Base-by-base conservation (phyloP, 2,888 invertebrate genomes). In the Calameuta pallipes region DNA sequence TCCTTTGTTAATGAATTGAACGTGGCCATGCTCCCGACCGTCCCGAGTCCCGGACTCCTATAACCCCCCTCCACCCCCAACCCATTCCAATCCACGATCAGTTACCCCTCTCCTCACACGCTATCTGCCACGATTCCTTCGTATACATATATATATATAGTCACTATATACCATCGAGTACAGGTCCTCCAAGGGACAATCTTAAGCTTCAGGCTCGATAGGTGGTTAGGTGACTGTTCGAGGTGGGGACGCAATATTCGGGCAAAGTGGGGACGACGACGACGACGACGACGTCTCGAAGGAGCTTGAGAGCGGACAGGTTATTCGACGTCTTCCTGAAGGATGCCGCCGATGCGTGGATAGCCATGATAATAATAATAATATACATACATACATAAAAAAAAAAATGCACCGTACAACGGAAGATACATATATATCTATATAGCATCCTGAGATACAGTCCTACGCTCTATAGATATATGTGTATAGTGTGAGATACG, bases 1-100 rank as follows among this genome's bases (percentile, higher is more conserved):
- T 88, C 88, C 88, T 90, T 90, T 90, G 88, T 90, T 90, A 89
- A 90, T 90, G 89, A 90, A 90, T 90, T 87, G 87, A 89, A 87
- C 86, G 84, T 83, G 81, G 77, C 80, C 70, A 41, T 41, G 33
- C 70, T 69, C 30, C 74, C 70, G 35, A 73, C 68, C 35, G 37
- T 69, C 37, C 69, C 33, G 41, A 37, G n/a, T 11, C 35, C 35
- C 75, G 56, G 30, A 34, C 74, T 73, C 74, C 77, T 74, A 73
- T 77, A 35, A n/a, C 30, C 69, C 68, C 33, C 36, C 12, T 30
- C 77, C 74, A 12, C 31, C 77, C 1, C 35, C 11, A 1, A 9
- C 3, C 12, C 12, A 36, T 36, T 36, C 77, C 69, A 15, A 74
- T 41, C 41, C 41, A 41, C 41, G 41, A 41, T 41, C 41, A 15